These are phyloP conservation scores for Drosophila bunnanda DNA, from an alignment of 2,888 invertebrate genomes.

Conservation along the genomic window DNA sequence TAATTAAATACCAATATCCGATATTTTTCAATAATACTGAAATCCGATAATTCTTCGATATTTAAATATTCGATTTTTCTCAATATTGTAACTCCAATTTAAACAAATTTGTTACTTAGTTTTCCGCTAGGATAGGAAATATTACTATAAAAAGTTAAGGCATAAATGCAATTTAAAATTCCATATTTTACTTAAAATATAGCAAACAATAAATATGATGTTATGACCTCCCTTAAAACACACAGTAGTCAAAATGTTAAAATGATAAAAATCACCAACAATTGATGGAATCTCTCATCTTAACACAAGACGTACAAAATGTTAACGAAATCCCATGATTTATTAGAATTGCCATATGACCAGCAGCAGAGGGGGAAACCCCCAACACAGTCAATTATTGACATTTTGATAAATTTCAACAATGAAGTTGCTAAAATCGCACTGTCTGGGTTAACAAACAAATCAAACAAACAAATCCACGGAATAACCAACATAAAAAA, in stretches of 20 bases:
- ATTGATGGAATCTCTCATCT: neutral
- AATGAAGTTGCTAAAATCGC: slow-evolving; percentile 19
- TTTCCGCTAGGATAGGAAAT: no score
- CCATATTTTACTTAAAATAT: neutral
- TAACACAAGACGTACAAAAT: slow-evolving; percentile 3
- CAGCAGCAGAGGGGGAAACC: slow-evolving; percentile 14
- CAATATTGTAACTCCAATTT: no score
- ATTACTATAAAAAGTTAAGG: no score
- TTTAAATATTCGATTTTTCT: no score
- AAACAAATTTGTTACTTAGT: no score
- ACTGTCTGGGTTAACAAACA: slow-evolving; percentile 21
- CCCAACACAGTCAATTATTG: slow-evolving; percentile 15
- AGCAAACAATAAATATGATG: neutral
- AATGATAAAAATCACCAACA: neutral
- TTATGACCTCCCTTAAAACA: neutral
- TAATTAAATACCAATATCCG: no score
- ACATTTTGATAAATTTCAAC: slow-evolving; percentile 23
- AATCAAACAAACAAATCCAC: slow-evolving; percentile 8
- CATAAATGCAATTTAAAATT: no score
- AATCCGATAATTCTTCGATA: no score
- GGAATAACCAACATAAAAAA: neutral
- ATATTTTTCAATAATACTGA: no score
- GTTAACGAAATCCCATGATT: slow-evolving; percentile 29
- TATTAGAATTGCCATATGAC: slow-evolving; percentile 32
- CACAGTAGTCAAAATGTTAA: slow-evolving; percentile 2